Conservation (phyloP, 2,797 vertebrate genomes). For the Apogon talboti region DNA sequence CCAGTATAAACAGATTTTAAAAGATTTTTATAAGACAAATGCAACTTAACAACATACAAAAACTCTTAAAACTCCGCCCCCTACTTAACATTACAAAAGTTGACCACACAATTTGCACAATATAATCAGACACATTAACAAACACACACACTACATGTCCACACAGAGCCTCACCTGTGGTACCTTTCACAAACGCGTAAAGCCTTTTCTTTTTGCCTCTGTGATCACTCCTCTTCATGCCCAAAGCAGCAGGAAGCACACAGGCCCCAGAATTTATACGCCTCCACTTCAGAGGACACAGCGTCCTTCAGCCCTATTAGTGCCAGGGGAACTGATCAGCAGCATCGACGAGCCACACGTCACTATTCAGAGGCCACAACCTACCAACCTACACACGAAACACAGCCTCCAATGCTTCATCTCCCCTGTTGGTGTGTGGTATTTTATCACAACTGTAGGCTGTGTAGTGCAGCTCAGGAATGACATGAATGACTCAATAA, state of each 20-base stretch:
- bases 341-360: slow-evolving; percentile 51
- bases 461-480: too few species aligned
- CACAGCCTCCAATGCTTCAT: neutral
- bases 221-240: slow-evolving; percentile 55
- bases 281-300: slow-evolving; percentile 64
- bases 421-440: too few species aligned
- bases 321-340: slow-evolving; percentile 65
- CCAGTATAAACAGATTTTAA: neutral
- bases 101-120: slow-evolving; percentile 5
- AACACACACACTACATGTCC: neutral
- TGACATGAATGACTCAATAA: too few species aligned
- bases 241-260: slow-evolving; percentile 36
- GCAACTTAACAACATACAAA: neutral
- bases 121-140: neutral
- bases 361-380: slow-evolving; percentile 32
- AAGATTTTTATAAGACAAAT: neutral
- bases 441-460: too few species aligned
- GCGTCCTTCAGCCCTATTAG: slow-evolving; percentile 75
- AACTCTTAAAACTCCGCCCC: slow-evolving; percentile 1
- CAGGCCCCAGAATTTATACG: slow-evolving; percentile 74
- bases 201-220: slow-evolving; percentile 43
- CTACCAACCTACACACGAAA: slow-evolving; percentile 13
- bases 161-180: slow-evolving; percentile 69
- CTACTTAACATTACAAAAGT: neutral
- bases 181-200: slow-evolving; percentile 38